Percentiles rank a stretch among this genome's conserved stretches.
phyloP scores from a whole-genome alignment of 2,888 invertebrate genomes.

The Aphidius colemani region DNA sequence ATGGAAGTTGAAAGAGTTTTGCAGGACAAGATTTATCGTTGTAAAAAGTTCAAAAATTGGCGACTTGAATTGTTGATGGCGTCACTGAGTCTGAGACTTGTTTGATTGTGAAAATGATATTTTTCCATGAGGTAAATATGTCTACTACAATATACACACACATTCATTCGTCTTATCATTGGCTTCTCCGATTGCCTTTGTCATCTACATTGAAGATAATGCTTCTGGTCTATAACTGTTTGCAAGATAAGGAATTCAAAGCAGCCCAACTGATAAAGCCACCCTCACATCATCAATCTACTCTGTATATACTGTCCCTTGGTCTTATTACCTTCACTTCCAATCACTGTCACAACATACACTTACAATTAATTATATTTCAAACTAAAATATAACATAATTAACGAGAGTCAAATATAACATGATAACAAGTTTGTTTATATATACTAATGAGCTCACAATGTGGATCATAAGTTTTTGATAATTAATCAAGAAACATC shows the following conservation, averaged over 20 bases:
- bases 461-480: background rate
- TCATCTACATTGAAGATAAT: background rate
- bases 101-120: background rate
- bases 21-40: slow-evolving; percentile 27
- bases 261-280: slow-evolving; percentile 42
- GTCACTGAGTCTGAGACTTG: slow-evolving; percentile 20
- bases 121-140: too few relatives aligned
- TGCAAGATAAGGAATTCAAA: slow-evolving; percentile 45
- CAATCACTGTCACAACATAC: too few relatives aligned
- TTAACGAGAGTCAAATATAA: too few relatives aligned
- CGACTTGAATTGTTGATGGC: slow-evolving; percentile 29
- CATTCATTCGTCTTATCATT: too few relatives aligned
- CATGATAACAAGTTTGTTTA: too few relatives aligned
- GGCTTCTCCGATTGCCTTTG: too few relatives aligned
- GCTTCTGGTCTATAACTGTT: slow-evolving; percentile 15
- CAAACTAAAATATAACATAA: too few relatives aligned
- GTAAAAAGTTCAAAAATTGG: slow-evolving; percentile 47
- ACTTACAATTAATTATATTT: too few relatives aligned
- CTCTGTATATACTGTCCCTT: too few relatives aligned
- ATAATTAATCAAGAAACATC: slow-evolving; percentile 1
- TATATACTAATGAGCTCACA: too few relatives aligned
- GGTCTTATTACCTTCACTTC: too few relatives aligned
- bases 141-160: too few relatives aligned
- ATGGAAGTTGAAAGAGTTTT: slow-evolving; percentile 37
- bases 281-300: background rate